Evolutionary conservation across 2,113 vertebrate genomes (phyloP).

Genomic region (Neodontobutis hainanensis): DNA sequence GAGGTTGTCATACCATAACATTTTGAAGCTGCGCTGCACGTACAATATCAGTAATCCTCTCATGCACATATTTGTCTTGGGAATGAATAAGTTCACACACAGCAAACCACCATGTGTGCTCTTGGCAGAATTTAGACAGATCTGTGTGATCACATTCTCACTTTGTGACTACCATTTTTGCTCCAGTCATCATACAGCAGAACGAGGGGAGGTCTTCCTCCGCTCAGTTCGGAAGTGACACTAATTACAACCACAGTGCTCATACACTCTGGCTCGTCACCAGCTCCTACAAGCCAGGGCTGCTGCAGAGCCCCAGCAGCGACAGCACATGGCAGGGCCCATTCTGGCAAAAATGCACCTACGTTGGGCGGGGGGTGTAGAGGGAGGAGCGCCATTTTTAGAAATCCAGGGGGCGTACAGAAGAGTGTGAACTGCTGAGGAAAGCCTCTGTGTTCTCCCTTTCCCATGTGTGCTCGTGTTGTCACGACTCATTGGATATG

Average conservation of each 20-base stretch:
- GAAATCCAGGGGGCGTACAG: conserved; percentile 69
- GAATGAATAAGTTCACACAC: too few relatives aligned
- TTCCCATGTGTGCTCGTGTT: conserved; percentile 22
- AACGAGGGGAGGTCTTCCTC: conserved; percentile 40
- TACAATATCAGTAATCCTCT: too few relatives aligned
- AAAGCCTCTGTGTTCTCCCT: conserved; percentile 56
- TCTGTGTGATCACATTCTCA: conserved; percentile 31
- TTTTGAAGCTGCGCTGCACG: too few relatives aligned
- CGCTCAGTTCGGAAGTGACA: conserved; percentile 24
- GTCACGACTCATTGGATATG: conserved; percentile 21
- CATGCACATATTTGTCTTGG: too few relatives aligned
- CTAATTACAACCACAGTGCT: conserved; percentile 19
- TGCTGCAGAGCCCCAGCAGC: conserved; percentile 24
- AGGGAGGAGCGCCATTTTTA: conserved; percentile 67
- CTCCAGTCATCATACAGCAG: conserved; percentile 26
- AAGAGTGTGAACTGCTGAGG: conserved; percentile 61
- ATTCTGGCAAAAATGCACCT: conserved; percentile 45
- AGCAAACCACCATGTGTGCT: too few relatives aligned
- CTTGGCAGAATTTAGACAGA: conserved; percentile 23
- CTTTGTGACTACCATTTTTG: conserved; percentile 18
- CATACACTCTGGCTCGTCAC: conserved; percentile 20
- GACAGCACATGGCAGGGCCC: conserved; percentile 38
- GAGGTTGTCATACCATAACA: too few relatives aligned
- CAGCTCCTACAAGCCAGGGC: conserved; percentile 37
- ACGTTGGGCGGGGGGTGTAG: conserved; percentile 20